A percentile compares a stretch with the other conserved stretches of the same genome.
Evolutionary conservation across 2,113 vertebrate species (phyloP).

Genomic region (Accipiter virgatus): DNA sequence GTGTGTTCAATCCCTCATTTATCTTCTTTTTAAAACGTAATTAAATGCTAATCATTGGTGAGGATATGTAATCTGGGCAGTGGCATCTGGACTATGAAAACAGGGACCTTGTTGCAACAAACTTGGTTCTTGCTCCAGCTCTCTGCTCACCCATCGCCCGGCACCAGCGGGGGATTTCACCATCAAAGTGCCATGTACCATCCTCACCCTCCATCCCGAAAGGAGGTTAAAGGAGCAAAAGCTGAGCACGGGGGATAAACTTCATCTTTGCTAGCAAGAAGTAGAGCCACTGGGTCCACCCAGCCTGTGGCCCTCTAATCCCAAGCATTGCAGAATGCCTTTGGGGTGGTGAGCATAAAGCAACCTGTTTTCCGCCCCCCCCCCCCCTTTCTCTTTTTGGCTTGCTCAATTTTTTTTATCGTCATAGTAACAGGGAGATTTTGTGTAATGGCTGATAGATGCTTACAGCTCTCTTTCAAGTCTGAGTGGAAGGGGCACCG

Average conservation of each 20-base stretch:
- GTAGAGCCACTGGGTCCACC: background rate
- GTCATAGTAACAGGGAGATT: background rate
- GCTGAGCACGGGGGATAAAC: rapidly evolving
- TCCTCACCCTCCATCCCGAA: rapidly evolving
- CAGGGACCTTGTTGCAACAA: background rate
- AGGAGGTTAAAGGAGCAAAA: background rate
- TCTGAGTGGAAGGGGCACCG: background rate
- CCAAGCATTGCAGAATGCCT: rapidly evolving
- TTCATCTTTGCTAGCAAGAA: background rate
- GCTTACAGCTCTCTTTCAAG: background rate
- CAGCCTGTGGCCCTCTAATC: background rate
- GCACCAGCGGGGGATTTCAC: rapidly evolving
- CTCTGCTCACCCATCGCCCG: background rate
- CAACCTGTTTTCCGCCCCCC: background rate
- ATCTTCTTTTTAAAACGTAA: background rate
- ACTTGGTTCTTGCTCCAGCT: background rate
- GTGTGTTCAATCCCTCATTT: rapidly evolving
- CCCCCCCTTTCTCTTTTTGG: background rate
- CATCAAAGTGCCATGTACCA: rapidly evolving
- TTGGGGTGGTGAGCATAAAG: background rate
- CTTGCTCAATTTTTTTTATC: background rate
- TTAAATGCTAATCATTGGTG: rapidly evolving
- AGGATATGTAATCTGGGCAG: background rate
- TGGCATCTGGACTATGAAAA: background rate
- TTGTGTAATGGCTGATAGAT: background rate